Evolutionary conservation across 2,797 vertebrate genomes (phyloP), one percentile per base, ranked within the genome.

Genomic region (Hemibagrus guttatus): DNA sequence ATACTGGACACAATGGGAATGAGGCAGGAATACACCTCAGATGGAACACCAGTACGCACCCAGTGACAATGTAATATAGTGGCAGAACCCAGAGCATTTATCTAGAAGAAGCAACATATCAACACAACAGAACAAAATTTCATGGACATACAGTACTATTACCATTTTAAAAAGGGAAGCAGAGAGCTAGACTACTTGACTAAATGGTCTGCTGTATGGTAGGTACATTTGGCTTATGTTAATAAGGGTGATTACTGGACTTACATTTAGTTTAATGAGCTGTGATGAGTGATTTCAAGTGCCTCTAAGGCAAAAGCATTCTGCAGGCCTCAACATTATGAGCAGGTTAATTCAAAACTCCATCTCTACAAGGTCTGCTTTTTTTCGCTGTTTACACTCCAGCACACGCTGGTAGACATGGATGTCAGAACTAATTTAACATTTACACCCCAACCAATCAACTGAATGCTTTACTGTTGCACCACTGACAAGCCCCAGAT

Each of bases 241-340:
- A 72, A 86, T 74, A 39, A 86, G 71, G 19, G 69, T 71, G 26
- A 86, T 81, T 58, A 81, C 76, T 61, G 39, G 42, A 46, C 17
- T 63, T 39, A n/a, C n/a, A n/a, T n/a, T n/a, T n/a, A n/a, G n/a
- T 54, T 8, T 81, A 19, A 81, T 86, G 78, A 63, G 12, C 39
- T 81, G 66, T 86, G 74, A 68, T 71, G 52, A 59, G 35, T 81
- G 76, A 39, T 81, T 81, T 72, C 11, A 86, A 61, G 16, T 58
- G 54, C 39, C 64, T 31, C 2, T 19, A 81, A 59, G 54, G 52
- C 49, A 39, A 26, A 68, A 68, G 52, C 23, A 14, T 2, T 56
- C 17, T 80, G 35, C 61, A 80, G 84, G 17, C 46, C n/a, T 39
- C 23, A 54, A n/a, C 28, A 23, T 54, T 54, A 28, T 28, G 46